Evolutionary conservation across 2,888 invertebrate species (phyloP).

Genomic region (Melanargia galathea): DNA sequence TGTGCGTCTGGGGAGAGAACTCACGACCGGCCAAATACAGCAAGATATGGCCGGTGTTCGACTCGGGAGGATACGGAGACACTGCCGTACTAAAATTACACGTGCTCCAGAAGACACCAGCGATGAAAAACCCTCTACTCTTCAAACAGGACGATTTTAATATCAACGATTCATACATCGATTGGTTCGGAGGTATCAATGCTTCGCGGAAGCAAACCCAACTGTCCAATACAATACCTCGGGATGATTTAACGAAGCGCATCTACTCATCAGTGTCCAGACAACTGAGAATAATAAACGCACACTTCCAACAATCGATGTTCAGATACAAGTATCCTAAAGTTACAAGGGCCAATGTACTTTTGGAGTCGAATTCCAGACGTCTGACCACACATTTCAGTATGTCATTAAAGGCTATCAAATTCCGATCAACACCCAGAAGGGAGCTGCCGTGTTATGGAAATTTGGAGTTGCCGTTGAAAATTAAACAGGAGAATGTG

Average conservation of each 20-base stretch:
- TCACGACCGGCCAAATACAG: constrained; percentile 65
- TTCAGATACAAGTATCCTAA: constrained; percentile 73
- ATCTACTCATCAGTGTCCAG: constrained; percentile 72
- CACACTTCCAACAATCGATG: constrained; percentile 68
- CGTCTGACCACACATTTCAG: constrained; percentile 64
- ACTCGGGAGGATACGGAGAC: constrained; percentile 74
- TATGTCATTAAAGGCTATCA: constrained; percentile 64
- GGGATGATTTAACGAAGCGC: constrained; percentile 65
- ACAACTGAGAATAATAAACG: constrained; percentile 71
- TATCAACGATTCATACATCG: constrained; percentile 50
- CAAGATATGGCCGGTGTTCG: constrained; percentile 79
- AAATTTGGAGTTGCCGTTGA: constrained; percentile 72
- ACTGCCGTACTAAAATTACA: constrained; percentile 58
- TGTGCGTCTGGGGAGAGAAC: constrained; percentile 62
- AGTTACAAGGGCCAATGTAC: constrained; percentile 71
- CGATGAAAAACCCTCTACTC: constrained; percentile 59
- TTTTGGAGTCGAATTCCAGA: constrained; percentile 62
- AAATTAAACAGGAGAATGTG: constrained; percentile 66
- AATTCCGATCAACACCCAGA: constrained; percentile 68
- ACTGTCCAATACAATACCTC: constrained; percentile 55
- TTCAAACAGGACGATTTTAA: constrained; percentile 47
- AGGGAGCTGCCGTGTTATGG: constrained; percentile 76
- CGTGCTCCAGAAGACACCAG: constrained; percentile 53
- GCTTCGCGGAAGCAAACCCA: constrained; percentile 66
- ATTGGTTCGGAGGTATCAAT: constrained; percentile 65